These are phyloP conservation scores for crab-eating macaque (Macaca fascicularis) DNA, from an alignment of 2,113 vertebrate species.

Conservation along the genomic window DNA sequence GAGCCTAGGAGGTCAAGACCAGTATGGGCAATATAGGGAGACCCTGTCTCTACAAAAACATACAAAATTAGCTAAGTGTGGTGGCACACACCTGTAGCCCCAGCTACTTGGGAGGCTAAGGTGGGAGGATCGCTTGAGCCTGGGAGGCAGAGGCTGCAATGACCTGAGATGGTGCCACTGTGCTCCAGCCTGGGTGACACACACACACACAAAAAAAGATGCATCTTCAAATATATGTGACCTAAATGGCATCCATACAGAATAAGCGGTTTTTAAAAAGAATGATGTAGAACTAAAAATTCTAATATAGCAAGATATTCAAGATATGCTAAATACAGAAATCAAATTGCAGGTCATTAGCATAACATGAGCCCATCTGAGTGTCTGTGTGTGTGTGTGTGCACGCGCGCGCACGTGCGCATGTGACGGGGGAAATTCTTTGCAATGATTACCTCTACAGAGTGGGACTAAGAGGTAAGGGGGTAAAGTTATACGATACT, in stretches of 20 bases:
- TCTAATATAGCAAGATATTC: conserved; percentile 12
- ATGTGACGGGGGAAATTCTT: background rate
- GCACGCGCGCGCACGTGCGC: background rate
- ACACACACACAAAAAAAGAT: background rate
- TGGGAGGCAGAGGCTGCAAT: too few relatives aligned
- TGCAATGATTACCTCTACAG: background rate
- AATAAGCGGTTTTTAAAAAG: background rate
- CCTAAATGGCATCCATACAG: conserved; percentile 11
- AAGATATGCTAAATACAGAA: conserved; percentile 7
- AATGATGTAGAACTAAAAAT: background rate
- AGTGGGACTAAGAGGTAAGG: background rate
- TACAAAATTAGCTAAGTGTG: too few relatives aligned
- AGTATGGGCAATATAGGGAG: too few relatives aligned
- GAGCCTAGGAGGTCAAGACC: too few relatives aligned
- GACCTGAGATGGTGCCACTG: too few relatives aligned
- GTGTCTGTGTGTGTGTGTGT: background rate
- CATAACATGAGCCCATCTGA: background rate
- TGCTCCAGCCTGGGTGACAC: too few relatives aligned
- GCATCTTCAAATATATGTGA: conserved; percentile 36
- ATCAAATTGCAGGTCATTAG: conserved; percentile 12
- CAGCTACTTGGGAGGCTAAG: too few relatives aligned
- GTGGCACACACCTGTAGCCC: too few relatives aligned
- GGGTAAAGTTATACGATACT: background rate
- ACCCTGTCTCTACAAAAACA: too few relatives aligned
- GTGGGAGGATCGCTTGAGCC: too few relatives aligned